Conservation (phyloP, 2,113 vertebrate species). For the Amphilophus citrinellus region DNA sequence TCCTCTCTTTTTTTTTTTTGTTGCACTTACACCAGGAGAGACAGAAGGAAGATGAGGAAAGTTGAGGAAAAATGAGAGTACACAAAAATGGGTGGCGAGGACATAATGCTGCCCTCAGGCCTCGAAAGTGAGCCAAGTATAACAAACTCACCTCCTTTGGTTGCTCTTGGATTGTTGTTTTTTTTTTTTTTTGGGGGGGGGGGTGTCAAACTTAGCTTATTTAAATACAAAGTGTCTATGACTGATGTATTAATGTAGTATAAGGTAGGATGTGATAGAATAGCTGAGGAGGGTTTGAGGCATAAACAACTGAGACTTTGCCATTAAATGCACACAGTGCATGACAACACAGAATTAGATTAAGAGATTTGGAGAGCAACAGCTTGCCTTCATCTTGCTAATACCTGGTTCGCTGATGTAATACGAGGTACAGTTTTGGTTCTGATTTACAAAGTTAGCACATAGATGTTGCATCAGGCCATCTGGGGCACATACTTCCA, state of each 20-base stretch:
- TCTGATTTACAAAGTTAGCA: slow-evolving; percentile 9
- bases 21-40: not conserved
- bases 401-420: not conserved
- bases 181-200: not conserved
- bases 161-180: not conserved
- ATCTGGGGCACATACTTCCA: not conserved
- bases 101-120: not conserved
- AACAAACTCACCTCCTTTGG: not conserved
- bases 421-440: not conserved
- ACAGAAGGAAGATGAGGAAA: not conserved
- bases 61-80: not conserved
- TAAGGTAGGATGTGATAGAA: not conserved
- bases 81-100: not conserved
- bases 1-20: not conserved
- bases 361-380: not conserved
- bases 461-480: not conserved
- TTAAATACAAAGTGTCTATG: not conserved
- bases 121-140: not conserved
- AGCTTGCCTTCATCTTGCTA: not conserved
- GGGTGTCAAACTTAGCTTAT: slow-evolving; percentile 1
- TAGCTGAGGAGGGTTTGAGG: slow-evolving; percentile 6
- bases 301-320: slow-evolving; percentile 12
- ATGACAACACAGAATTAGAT: slow-evolving; percentile 2
- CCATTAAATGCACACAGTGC: not conserved
- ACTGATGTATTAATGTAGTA: not conserved